Evolutionary conservation across 1,140 invertebrate species (phyloP).

Genomic region (Argopecten irradians): DNA sequence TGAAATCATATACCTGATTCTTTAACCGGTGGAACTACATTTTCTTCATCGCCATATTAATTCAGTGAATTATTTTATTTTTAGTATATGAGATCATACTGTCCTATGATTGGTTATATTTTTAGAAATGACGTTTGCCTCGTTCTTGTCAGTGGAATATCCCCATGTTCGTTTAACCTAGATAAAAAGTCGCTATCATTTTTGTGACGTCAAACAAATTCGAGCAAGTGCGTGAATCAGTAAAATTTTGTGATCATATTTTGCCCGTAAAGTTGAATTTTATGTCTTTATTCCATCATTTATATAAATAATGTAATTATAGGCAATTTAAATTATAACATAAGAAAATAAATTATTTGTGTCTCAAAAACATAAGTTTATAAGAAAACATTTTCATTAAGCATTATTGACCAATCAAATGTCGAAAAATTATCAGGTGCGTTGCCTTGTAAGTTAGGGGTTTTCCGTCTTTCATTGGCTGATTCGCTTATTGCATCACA

Average conservation of each 20-base stretch:
- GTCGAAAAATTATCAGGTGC: not conserved
- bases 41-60: not conserved
- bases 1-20: not conserved
- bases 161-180: not conserved
- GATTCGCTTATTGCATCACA: slow-evolving; percentile 2
- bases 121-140: slow-evolving; percentile 34
- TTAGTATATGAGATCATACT: slow-evolving; percentile 19
- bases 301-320: too few species aligned
- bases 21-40: not conserved
- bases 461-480: slow-evolving; percentile 6
- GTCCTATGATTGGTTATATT: slow-evolving; percentile 47
- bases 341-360: too few species aligned
- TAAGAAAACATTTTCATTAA: not conserved
- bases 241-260: not conserved
- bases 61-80: slow-evolving; percentile 36
- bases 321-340: too few species aligned
- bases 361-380: not conserved
- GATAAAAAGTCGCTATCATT: not conserved
- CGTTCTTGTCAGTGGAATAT: slow-evolving; percentile 14
- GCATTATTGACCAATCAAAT: not conserved
- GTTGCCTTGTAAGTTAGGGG: not conserved
- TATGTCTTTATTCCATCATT: not conserved
- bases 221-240: not conserved
- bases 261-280: not conserved
- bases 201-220: not conserved